Evolutionary conservation across 2,797 vertebrate species (phyloP), one percentile per base, ranked within the genome.

Genomic region (Artibeus jamaicensis): DNA sequence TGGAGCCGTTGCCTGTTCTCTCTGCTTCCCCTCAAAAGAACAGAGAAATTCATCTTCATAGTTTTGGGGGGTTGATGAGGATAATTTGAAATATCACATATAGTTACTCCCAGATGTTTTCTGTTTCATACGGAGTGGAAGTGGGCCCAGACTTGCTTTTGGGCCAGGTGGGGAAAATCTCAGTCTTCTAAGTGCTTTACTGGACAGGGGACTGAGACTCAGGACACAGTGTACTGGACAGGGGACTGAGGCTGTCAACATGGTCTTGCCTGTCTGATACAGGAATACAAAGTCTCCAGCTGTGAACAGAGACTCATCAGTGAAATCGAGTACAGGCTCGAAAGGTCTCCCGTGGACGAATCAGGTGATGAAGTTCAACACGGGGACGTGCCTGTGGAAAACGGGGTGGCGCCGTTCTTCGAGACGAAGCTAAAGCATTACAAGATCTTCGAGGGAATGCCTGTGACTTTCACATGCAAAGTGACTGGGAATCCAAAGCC

Each of bases 201-300:
- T 55, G 73, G 44, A 22, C 46, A 82, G 37, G 34, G 37, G 42
- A 1, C 15, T 19, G 48, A 55, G 48, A 67, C 78, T 18, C 4
- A 4, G 1, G 70, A 79, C 21, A 46, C 29, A 3, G 0, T 3
- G 22, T 6, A 1, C n/a, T n/a, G n/a, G n/a, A n/a, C 32, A 5
- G 9, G 34, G 53, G 22, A 9, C 0, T 3, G 14, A 21, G 77
- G 32, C 29, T 9, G 9, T 76, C 98, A 89, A 98, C 57, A 5
- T 53, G 32, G 67, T 32, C 48, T 65, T 96, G 97, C 96, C 83
- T 94, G 0, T 97, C 93, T 95, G 71, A 79, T 16, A 1, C 93
- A 99, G 99, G 99, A 99, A 90, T 99, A 99, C 98, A 99, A 99
- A 97, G 99, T 99, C 77, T 99, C 99, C 96, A 99, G 99, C 98